Base-by-base conservation (phyloP, 92 coral and sea anemone species). In the Desmophyllum pertusum region DNA sequence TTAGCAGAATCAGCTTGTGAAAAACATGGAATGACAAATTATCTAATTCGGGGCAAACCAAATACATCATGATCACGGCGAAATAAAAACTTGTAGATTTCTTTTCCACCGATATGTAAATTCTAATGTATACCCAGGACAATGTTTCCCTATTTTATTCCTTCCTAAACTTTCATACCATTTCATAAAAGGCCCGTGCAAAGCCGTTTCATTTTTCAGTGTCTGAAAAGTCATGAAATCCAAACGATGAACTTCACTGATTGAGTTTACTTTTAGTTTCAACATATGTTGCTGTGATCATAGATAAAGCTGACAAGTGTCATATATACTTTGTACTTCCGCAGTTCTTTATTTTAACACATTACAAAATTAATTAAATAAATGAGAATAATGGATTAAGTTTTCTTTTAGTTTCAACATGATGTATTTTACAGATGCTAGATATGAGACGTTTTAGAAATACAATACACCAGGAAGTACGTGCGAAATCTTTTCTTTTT, bases 331-430 rank as follows among this genome's bases (percentile, higher is more conserved):
- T 66, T 9, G 21, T 45, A 33, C 66, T 75, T 75, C 79, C 66
- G 18, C 61, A 19, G 1, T 74, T 10, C 15, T 75, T 50, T 31
- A 75, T 75, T 50, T 14, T 75, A 50, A 50, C 4, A 31, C 25
- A 35, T 50, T 33, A 35, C 79, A 75, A 23, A n/a, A n/a, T n/a
- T n/a, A n/a, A 8, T 33, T 1, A 50, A 18, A 18, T 4, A 30
- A 15, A 35, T 30, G 70, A 65, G 1, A 11, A 31, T 4, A 33
- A n/a, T 2, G 62, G 79, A 74, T 51, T 15, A 50, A 30, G 63
- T 74, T 33, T 30, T 48, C 61, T 75, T 75, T 75, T 75, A 75
- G 66, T 75, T 75, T 75, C 79, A 50, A 31, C 65, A 18, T 14
- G 27, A 51, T 75, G n/a, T 52, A 51, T 50, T 15, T 66, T 19